Percentiles rank a stretch among this genome's conserved stretches.
These are phyloP conservation scores for Tolmerus cingulatus DNA, from an alignment of 2,888 invertebrate species.

Conservation along the genomic window DNA sequence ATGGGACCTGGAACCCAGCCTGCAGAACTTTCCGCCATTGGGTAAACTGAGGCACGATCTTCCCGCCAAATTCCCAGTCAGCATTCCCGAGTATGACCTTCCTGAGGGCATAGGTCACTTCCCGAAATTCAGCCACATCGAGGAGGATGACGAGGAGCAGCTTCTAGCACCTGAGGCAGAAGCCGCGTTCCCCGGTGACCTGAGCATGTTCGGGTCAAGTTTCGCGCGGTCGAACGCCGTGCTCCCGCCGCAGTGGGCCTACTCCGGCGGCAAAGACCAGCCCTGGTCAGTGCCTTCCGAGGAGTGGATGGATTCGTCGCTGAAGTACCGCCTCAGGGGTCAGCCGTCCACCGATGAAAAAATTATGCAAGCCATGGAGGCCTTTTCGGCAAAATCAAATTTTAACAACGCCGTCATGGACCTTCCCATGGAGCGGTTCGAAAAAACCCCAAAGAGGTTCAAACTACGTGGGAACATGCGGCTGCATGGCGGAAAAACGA, in stretches of 20 bases:
- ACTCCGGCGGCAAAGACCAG: not conserved
- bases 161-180: not conserved
- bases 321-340: not conserved
- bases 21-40: not conserved
- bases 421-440: not conserved
- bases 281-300: not conserved
- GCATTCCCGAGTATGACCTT: not conserved
- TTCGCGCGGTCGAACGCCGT: not conserved
- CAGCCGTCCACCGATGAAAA: not conserved
- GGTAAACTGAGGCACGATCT: not conserved
- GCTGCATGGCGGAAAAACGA: not conserved
- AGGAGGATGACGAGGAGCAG: constrained; percentile 26
- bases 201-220: not conserved
- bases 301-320: not conserved
- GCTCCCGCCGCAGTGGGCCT: not conserved
- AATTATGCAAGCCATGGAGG: constrained; percentile 4
- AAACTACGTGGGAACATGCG: not conserved
- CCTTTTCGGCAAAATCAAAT: not conserved
- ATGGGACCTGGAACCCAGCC: not conserved
- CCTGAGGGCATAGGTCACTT: not conserved
- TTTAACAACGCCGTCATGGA: not conserved
- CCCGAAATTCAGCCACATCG: constrained; percentile 6
- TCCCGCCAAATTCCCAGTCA: not conserved
- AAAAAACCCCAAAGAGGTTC: not conserved
- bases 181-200: not conserved